Base-by-base conservation (phyloP, 2,113 vertebrate genomes). In the Pituophis catenifer region DNA sequence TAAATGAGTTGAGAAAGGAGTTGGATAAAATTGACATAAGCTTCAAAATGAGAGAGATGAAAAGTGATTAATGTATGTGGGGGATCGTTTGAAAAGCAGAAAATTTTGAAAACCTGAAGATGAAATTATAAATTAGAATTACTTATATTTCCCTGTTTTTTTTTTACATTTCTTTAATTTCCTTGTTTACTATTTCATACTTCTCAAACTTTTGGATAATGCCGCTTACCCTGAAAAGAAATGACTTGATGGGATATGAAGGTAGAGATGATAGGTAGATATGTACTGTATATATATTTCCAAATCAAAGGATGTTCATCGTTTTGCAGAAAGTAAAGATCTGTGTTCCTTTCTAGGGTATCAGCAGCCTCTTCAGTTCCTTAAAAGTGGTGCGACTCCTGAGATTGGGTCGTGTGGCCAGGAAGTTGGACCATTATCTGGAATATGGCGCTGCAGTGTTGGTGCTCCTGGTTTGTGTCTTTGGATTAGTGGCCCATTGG, bases 311-410 rank as follows among this genome's bases (percentile, higher is more conserved):
- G 91, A 2, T 94, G 86, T 86, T 59, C 50, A n/a, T 88, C 8
- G 53, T 17, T 89, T 65, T 23, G 8, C 75, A 59, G 8, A 38
- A 55, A 91, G 57, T 93, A 92, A 94, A 48, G 1, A 1, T 54
- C 94, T 95, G 24, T 95, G 89, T 86, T 92, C 95, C 75, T 92
- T 95, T 94, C 90, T 96, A 99, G 99, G 99, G 99, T 55, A 99
- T 99, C 97, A 99, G 99, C 96, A 99, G 99, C 93, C 98, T 99
- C 96, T 99, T 99, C 98, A 99, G 99, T 96, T 99, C 99, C 26
- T 97, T 99, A 91, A 99, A 99, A 96, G 99, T 99, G 96, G 98
- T 99, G 90, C 99, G 99, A 44, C 98, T 99, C 50, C 98, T 99
- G 11, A 98, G 99, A 93, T 97, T 99, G 53, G 99, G 99, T 2